phyloP scores from a whole-genome alignment of 2,888 invertebrate genomes.

The Ormyrus thymus region DNA sequence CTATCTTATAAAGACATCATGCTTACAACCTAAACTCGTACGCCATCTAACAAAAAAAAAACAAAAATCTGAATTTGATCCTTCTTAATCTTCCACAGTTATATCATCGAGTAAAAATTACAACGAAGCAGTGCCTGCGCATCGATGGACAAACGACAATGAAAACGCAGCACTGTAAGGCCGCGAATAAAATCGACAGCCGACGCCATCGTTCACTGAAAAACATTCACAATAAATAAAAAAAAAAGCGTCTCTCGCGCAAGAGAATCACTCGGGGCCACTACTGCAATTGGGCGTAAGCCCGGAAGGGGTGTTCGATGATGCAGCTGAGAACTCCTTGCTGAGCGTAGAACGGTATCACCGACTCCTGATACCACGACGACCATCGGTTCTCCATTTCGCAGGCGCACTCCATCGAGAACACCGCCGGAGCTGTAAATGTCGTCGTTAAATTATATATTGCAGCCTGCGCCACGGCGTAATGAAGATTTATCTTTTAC shows the following conservation, averaged over 20 bases:
- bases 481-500: no score
- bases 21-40: not conserved
- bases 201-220: constrained; percentile 16
- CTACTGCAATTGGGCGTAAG: constrained; percentile 60
- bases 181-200: not conserved
- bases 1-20: not conserved
- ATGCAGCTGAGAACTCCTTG: constrained; percentile 63
- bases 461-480: no score
- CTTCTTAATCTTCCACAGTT: no score
- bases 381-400: constrained; percentile 71
- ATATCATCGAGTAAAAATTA: no score
- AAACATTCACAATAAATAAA: constrained; percentile 45
- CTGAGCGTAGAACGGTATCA: constrained; percentile 65
- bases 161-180: constrained; percentile 11
- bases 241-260: constrained; percentile 14
- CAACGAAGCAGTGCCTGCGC: no score
- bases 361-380: constrained; percentile 61
- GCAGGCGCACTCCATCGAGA: constrained; percentile 72
- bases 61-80: not conserved
- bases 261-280: constrained; percentile 1
- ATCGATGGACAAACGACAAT: not conserved
- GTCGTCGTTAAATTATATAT: not conserved
- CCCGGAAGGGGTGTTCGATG: constrained; percentile 66
- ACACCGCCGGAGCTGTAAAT: constrained; percentile 60
- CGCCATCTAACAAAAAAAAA: not conserved